A percentile compares a stretch with the other conserved stretches of the same genome.
These are phyloP conservation scores for Cerastoderma edule DNA, from an alignment of 2,888 invertebrate species.

Conservation along the genomic window DNA sequence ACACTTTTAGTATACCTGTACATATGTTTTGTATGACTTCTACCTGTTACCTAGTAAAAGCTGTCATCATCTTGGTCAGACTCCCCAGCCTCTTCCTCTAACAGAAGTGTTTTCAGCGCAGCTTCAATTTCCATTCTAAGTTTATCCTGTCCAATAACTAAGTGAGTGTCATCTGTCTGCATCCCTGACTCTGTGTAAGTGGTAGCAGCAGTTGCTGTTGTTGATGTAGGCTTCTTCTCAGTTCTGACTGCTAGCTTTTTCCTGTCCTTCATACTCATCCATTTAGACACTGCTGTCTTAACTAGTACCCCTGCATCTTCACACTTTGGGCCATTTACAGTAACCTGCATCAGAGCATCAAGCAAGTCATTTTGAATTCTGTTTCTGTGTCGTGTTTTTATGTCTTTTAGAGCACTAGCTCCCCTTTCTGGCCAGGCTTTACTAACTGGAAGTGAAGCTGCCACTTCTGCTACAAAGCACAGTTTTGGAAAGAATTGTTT, in stretches of 20 bases:
- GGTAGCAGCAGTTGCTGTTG: background rate
- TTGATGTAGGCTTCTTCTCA: background rate
- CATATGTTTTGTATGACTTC: too few relatives aligned
- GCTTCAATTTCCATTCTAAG: too few relatives aligned
- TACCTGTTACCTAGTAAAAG: too few relatives aligned
- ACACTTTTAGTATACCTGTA: too few relatives aligned
- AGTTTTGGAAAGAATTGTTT: slow-evolving; percentile 29
- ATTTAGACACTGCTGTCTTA: slow-evolving; percentile 4
- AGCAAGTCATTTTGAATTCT: slow-evolving; percentile 16
- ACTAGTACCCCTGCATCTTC: background rate
- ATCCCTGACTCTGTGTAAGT: background rate
- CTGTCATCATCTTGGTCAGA: too few relatives aligned
- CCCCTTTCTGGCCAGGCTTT: slow-evolving; percentile 64
- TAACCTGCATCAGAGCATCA: slow-evolving; percentile 12
- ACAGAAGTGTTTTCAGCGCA: too few relatives aligned
- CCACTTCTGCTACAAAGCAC: slow-evolving; percentile 41
- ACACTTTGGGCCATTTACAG: slow-evolving; percentile 16
- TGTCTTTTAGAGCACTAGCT: slow-evolving; percentile 53
- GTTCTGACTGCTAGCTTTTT: slow-evolving; percentile 4
- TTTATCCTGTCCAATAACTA: too few relatives aligned
- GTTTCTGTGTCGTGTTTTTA: slow-evolving; percentile 46
- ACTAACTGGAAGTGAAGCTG: slow-evolving; percentile 48
- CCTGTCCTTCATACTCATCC: background rate
- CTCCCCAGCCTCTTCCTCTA: too few relatives aligned
- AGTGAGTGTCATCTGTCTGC: too few relatives aligned